phyloP scores from a whole-genome alignment of 2,113 vertebrate genomes.

The Theropithecus gelada region DNA sequence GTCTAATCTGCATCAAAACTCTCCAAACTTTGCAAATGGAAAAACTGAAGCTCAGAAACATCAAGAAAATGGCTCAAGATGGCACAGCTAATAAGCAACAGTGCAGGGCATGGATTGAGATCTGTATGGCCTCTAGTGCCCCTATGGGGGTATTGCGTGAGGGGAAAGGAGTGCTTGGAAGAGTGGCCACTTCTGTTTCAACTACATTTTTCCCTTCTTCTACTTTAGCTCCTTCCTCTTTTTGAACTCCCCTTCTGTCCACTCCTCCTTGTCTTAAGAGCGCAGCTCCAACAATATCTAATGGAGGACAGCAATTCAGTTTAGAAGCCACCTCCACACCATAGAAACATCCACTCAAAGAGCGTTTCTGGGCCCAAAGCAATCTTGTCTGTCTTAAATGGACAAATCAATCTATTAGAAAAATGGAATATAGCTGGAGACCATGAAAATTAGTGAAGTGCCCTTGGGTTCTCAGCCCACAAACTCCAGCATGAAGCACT shows the following conservation, averaged over 20 bases:
- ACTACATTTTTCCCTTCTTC: neutral
- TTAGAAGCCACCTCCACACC: slow-evolving; percentile 1
- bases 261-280: neutral
- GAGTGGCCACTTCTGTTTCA: neutral
- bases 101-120: neutral
- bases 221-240: neutral
- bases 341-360: slow-evolving; percentile 56
- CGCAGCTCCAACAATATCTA: neutral
- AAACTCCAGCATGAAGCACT: neutral
- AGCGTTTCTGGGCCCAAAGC: slow-evolving; percentile 50
- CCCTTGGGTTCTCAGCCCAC: neutral
- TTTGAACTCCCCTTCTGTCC: neutral
- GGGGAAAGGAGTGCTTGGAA: neutral
- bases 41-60: neutral
- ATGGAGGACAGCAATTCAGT: slow-evolving; percentile 37
- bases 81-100: neutral
- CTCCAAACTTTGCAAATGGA: neutral
- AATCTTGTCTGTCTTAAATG: slow-evolving; percentile 51
- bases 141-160: neutral
- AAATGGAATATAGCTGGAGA: slow-evolving; percentile 34
- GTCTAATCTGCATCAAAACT: neutral
- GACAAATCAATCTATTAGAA: neutral
- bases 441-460: slow-evolving; percentile 30
- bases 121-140: neutral
- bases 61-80: slow-evolving; percentile 10